phyloP scores from a whole-genome alignment of 1,140 invertebrate species.

The Drosophila quadrilineata region DNA sequence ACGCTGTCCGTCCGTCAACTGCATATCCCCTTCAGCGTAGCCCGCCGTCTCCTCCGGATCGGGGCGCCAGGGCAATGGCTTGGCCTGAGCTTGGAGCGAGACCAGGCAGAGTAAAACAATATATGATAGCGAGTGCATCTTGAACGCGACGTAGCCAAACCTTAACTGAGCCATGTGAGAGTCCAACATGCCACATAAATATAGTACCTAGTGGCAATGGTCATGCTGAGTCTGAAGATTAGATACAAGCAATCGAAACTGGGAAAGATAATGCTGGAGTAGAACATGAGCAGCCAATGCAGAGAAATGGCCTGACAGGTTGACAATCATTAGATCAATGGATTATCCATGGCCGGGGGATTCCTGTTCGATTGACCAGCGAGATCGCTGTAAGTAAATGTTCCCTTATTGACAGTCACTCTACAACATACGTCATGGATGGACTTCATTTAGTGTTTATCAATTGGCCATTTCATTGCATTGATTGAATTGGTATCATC shows the following conservation, averaged over 20 bases:
- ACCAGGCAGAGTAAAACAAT: constrained; percentile 35
- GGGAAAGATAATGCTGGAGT: too few relatives aligned
- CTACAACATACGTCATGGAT: constrained; percentile 32
- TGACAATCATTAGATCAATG: too few relatives aligned
- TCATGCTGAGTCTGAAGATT: constrained; percentile 11
- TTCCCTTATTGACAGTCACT: too few relatives aligned
- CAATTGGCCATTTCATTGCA: not conserved
- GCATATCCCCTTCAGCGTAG: constrained; percentile 82
- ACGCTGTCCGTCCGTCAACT: constrained; percentile 80
- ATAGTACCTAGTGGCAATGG: not conserved
- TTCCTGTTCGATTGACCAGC: too few relatives aligned
- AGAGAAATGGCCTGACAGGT: too few relatives aligned
- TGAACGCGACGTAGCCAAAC: constrained; percentile 27
- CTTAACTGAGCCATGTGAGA: constrained; percentile 29
- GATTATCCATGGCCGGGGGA: too few relatives aligned
- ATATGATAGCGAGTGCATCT: constrained; percentile 39
- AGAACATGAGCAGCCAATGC: too few relatives aligned
- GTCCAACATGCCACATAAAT: constrained; percentile 25
- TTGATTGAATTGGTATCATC: constrained; percentile 32
- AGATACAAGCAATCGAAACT: constrained; percentile 33
- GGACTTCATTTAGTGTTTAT: too few relatives aligned
- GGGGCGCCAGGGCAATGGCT: not conserved
- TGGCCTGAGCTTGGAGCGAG: not conserved
- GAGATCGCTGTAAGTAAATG: too few relatives aligned
- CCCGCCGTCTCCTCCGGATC: constrained; percentile 62